A percentile compares a stretch with the other conserved stretches of the same genome.
These are phyloP conservation scores for Sterna hirundo DNA, from an alignment of 2,113 vertebrate genomes.

Conservation along the genomic window DNA sequence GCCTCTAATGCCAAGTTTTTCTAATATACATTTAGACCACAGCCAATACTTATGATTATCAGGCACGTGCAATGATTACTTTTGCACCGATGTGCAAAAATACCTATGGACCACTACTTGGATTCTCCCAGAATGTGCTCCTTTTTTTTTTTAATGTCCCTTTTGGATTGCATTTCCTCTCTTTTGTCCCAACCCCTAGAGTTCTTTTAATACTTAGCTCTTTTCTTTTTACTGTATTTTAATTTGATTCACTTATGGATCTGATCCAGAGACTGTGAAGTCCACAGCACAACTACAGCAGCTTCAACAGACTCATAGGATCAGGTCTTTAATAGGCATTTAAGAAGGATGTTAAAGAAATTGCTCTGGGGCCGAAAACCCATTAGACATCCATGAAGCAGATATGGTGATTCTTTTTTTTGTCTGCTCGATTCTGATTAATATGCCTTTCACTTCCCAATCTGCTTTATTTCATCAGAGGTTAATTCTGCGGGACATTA, in stretches of 20 bases:
- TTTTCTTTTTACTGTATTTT: neutral
- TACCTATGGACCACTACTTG: neutral
- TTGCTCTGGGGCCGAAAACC: neutral
- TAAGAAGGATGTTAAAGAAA: neutral
- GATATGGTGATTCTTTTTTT: neutral
- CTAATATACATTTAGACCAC: neutral
- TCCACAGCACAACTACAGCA: neutral
- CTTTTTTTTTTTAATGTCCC: neutral
- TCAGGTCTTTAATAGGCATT: neutral
- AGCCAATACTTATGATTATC: neutral
- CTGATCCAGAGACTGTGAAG: neutral
- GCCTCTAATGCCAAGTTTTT: rapidly evolving
- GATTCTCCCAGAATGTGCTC: neutral
- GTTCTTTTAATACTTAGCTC: neutral
- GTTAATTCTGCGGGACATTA: neutral
- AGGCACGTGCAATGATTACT: neutral
- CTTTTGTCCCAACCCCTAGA: neutral
- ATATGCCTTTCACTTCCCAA: neutral
- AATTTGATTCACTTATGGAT: neutral
- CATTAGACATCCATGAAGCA: neutral
- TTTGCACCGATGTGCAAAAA: neutral
- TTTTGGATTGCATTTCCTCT: neutral
- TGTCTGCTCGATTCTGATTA: neutral
- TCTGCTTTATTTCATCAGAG: neutral
- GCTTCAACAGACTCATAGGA: neutral